A percentile compares a stretch with the other conserved stretches of the same genome.
Evolutionary conservation across 2,888 invertebrate genomes (phyloP).

Genomic region (Stramonita haemastoma): DNA sequence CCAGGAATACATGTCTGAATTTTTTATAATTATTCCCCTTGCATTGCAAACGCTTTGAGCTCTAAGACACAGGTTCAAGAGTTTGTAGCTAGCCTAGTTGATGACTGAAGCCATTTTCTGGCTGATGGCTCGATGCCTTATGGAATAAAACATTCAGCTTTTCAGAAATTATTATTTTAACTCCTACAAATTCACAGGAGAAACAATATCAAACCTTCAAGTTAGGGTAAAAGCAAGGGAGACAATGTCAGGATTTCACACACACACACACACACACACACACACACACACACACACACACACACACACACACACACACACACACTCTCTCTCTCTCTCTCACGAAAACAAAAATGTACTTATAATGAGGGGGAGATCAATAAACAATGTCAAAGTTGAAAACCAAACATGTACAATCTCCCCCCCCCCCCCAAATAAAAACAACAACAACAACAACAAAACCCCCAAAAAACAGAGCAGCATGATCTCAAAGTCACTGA

Average conservation of each 20-base stretch:
- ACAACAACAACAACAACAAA: not conserved
- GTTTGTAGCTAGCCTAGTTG: too few species aligned
- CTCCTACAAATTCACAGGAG: not conserved
- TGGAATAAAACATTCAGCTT: not conserved
- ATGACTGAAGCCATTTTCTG: too few species aligned
- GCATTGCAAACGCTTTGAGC: too few species aligned
- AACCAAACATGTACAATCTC: not conserved
- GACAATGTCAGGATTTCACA: not conserved
- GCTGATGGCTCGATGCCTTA: too few species aligned
- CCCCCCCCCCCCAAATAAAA: too few species aligned
- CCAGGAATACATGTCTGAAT: too few species aligned
- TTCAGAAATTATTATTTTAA: not conserved
- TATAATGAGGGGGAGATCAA: not conserved
- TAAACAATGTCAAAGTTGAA: not conserved
- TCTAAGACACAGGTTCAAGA: too few species aligned
- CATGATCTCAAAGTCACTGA: not conserved
- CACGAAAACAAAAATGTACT: not conserved
- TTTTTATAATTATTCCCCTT: too few species aligned
- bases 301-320: not conserved
- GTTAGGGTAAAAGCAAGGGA: too few species aligned
- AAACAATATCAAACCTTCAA: not conserved
- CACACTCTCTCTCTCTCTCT: not conserved
- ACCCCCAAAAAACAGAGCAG: too few species aligned
- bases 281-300: slow-evolving; percentile 17
- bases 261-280: not conserved